Percentiles rank a stretch among this genome's conserved stretches.
Evolutionary conservation across 2,113 vertebrate genomes (phyloP).

Genomic region (Apistogramma diplotaenia): DNA sequence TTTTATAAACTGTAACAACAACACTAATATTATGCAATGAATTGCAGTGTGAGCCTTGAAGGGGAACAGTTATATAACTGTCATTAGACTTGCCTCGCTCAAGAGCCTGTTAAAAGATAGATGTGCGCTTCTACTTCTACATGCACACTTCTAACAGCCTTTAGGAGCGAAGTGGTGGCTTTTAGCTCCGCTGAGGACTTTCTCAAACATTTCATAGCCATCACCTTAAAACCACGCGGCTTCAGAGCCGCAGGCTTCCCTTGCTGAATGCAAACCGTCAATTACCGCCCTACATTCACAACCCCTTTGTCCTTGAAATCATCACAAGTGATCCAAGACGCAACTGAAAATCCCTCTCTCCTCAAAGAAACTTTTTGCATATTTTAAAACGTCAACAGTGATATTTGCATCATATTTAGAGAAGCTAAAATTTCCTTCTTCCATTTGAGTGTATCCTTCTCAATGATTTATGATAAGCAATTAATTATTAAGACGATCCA

Average conservation of each 20-base stretch:
- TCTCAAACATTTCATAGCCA: constrained; percentile 4
- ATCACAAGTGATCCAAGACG: not conserved
- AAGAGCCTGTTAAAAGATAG: constrained; percentile 58
- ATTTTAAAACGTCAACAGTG: not conserved
- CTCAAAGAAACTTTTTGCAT: not conserved
- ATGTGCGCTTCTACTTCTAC: constrained; percentile 27
- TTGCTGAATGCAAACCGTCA: not conserved
- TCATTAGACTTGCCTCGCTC: constrained; percentile 48
- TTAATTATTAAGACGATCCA: constrained; percentile 75
- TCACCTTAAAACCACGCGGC: not conserved
- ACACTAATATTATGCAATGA: constrained; percentile 51
- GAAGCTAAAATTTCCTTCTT: constrained; percentile 54
- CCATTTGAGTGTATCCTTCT: constrained; percentile 38
- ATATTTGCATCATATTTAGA: constrained; percentile 18
- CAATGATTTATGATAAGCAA: constrained; percentile 71
- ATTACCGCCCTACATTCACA: not conserved
- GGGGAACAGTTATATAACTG: constrained; percentile 62
- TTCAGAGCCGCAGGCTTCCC: not conserved
- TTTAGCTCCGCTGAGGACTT: constrained; percentile 13
- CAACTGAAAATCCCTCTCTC: not conserved
- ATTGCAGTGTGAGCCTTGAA: constrained; percentile 26
- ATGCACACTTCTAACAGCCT: constrained; percentile 36
- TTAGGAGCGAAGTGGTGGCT: constrained; percentile 12
- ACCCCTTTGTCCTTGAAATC: not conserved
- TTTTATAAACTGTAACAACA: too few relatives aligned